Base-by-base conservation (phyloP, 2,888 invertebrate species). In the Leptothorax acervorum region DNA sequence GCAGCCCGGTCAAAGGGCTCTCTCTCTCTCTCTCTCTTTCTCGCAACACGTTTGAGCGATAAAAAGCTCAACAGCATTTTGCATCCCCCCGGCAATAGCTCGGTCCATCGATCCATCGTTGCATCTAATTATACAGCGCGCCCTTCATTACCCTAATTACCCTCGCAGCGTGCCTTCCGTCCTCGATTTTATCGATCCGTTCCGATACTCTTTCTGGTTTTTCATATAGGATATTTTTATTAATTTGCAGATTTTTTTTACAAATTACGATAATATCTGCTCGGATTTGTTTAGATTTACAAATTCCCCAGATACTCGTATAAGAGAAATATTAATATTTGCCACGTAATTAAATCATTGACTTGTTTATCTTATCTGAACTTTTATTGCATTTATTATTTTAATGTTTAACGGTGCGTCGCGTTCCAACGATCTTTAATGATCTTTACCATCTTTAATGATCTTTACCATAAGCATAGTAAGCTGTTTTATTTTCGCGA, bases 81-180 rank as follows among this genome's bases (percentile, higher is more conserved):
- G 68, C 57, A 82, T 81, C 70, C 23, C 71, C 48, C 42, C 35
- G 63, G 51, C 79, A 74, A 31, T 45, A 31, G 66, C 57, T 76
- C 73, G 74, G 78, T 68, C 60, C 84, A 84, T 85, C 79, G 85
- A 79, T 85, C 63, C 71, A 48, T 53, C 73, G 86, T 82, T 87
- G 86, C 78, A 90, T 90, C 86, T 88, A 87, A 91, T 90, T 86
- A 86, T 85, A 82, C 62, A 66, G 55, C 60, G 39, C 73, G 74
- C 71, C 83, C 85, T 90, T 90, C 88, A 81, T 90, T 88, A 88
- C 63, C 85, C 83, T 90, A 88, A 90, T 90, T 90, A 88, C 88
- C 82, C 76, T 76, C 85, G 76, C 82, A 82, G 31, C 65, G 23
- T 81, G 42, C 23, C 73, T 83, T 65, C 48, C 66, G 78, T 39